A percentile compares a stretch with the other conserved stretches of the same genome.
phyloP scores from a whole-genome alignment of 2,797 vertebrate species.

The Cirrhinus molitorella region DNA sequence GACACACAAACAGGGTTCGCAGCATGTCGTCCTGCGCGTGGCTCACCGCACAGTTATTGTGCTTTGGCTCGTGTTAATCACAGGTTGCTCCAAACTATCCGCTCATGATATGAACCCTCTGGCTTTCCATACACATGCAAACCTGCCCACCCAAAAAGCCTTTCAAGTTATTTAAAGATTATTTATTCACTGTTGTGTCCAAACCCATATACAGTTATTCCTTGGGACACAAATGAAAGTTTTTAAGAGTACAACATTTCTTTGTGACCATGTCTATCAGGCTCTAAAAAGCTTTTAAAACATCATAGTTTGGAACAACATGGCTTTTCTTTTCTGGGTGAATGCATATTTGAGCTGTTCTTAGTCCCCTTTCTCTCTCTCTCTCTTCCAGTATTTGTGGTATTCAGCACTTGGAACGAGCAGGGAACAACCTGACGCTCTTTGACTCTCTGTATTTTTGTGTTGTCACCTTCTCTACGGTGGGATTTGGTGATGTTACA shows the following conservation, averaged over 20 bases:
- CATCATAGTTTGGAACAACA: background rate
- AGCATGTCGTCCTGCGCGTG: background rate
- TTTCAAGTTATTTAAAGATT: background rate
- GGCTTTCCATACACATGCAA: background rate
- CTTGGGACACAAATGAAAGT: background rate
- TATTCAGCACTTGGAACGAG: constrained; percentile 86
- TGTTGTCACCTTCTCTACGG: constrained; percentile 87
- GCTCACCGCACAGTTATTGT: constrained; percentile 5
- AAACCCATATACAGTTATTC: too few relatives aligned
- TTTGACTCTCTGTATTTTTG: constrained; percentile 89
- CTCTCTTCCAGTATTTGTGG: constrained; percentile 81
- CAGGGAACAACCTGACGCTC: constrained; percentile 86
- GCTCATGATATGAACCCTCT: background rate
- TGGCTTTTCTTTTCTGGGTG: background rate
- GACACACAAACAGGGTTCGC: constrained; percentile 31
- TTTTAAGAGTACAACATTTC: background rate
- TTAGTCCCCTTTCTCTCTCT: background rate
- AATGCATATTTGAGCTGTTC: background rate
- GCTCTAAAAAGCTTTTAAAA: background rate
- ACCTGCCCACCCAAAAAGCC: constrained; percentile 2
- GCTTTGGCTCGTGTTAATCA: constrained; percentile 5
- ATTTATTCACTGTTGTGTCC: background rate
- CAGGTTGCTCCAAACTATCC: background rate
- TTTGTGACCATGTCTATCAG: background rate
- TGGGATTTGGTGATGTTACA: constrained; percentile 87